phyloP scores from a whole-genome alignment of 2,888 invertebrate genomes.

The Pyrgus malvae region DNA sequence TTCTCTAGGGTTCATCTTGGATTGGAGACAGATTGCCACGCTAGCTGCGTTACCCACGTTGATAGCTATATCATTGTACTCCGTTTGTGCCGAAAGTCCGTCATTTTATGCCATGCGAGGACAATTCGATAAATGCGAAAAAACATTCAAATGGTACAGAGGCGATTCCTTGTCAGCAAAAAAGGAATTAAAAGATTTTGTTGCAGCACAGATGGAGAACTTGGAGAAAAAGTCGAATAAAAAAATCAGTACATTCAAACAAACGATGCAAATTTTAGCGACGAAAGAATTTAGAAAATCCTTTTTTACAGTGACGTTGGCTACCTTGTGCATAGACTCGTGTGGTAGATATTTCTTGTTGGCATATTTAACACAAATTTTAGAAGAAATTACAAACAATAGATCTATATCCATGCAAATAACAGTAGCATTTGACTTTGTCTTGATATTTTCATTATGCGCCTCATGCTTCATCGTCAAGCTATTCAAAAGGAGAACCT shows the following conservation, averaged over 20 bases:
- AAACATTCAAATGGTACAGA: slow-evolving; percentile 44
- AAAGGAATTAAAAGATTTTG: slow-evolving; percentile 41
- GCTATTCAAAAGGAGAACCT: slow-evolving; percentile 41
- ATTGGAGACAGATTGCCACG: slow-evolving; percentile 46
- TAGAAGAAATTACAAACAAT: slow-evolving; percentile 41
- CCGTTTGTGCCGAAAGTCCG: slow-evolving; percentile 52
- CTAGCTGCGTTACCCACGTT: slow-evolving; percentile 32
- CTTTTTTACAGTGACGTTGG: slow-evolving; percentile 38
- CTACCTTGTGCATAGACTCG: slow-evolving; percentile 43
- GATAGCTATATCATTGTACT: slow-evolving; percentile 36
- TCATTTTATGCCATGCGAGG: slow-evolving; percentile 46
- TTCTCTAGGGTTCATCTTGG: slow-evolving; percentile 38
- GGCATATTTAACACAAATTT: slow-evolving; percentile 46
- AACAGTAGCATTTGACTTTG: slow-evolving; percentile 42
- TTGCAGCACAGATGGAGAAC: slow-evolving; percentile 32
- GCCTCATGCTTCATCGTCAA: slow-evolving; percentile 41
- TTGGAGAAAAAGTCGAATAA: not conserved
- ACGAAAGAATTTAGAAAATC: slow-evolving; percentile 45
- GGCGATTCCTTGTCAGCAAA: slow-evolving; percentile 38
- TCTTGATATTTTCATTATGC: slow-evolving; percentile 39
- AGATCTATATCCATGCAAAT: slow-evolving; percentile 43
- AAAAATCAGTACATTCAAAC: not conserved
- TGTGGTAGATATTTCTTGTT: slow-evolving; percentile 47
- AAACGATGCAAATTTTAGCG: slow-evolving; percentile 31
- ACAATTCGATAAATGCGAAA: slow-evolving; percentile 43